Conservation (phyloP, 2,888 invertebrate species). For the Tridacna gigas region DNA sequence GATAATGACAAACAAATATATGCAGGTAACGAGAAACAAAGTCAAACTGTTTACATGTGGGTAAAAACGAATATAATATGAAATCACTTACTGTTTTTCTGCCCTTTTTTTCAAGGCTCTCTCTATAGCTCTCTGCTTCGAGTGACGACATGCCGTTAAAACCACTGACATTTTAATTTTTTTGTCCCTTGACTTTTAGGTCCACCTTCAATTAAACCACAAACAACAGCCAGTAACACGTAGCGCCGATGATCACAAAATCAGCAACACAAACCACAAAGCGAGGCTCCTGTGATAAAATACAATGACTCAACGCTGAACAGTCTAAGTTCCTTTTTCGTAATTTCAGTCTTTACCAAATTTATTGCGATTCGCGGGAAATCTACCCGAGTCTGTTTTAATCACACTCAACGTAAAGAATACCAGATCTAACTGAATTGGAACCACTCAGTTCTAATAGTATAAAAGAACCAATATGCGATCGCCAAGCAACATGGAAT, state of each 20-base stretch:
- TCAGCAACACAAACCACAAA: background rate
- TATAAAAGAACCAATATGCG: constrained; percentile 12
- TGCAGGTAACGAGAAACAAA: too few species aligned
- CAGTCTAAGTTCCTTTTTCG: background rate
- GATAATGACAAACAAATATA: too few species aligned
- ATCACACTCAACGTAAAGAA: constrained; percentile 15
- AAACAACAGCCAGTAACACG: background rate
- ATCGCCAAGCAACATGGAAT: constrained; percentile 25
- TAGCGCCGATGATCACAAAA: background rate
- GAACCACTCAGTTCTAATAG: background rate
- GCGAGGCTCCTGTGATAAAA: background rate
- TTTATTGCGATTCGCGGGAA: background rate
- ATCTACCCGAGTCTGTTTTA: background rate
- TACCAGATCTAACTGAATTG: constrained; percentile 4
- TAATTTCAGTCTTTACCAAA: background rate
- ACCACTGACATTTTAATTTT: constrained; percentile 69
- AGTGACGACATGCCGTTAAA: constrained; percentile 69
- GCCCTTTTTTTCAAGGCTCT: constrained; percentile 71
- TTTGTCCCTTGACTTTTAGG: background rate
- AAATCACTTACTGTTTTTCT: constrained; percentile 66
- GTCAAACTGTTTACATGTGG: too few species aligned
- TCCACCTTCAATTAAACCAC: background rate
- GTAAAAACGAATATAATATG: too few species aligned
- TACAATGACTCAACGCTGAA: background rate
- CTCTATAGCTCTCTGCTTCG: constrained; percentile 69